Evolutionary conservation across 2,113 vertebrate species (phyloP).

Genomic region (Polypterus bichir): DNA sequence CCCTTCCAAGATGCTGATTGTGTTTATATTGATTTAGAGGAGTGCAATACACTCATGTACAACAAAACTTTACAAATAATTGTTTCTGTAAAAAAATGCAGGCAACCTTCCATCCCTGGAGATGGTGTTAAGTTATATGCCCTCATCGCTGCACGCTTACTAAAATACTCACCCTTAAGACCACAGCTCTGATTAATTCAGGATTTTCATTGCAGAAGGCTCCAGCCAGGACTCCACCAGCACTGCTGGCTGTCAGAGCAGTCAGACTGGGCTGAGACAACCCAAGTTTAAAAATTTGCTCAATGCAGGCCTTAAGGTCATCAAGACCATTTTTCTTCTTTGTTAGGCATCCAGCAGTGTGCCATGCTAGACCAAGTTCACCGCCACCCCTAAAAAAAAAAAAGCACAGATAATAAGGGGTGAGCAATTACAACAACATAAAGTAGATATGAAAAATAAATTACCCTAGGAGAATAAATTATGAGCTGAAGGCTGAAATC

Average conservation of each 20-base stretch:
- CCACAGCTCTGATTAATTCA: constrained; percentile 57
- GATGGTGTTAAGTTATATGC: no score
- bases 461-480: no score
- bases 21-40: no score
- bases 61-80: no score
- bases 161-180: constrained; percentile 59
- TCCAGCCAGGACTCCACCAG: constrained; percentile 79
- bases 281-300: constrained; percentile 57
- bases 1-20: no score
- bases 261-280: constrained; percentile 66
- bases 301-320: constrained; percentile 73
- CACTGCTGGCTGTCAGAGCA: constrained; percentile 67
- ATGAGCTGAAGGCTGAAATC: no score
- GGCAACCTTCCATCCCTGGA: no score
- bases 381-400: constrained; percentile 70
- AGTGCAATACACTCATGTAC: no score
- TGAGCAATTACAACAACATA: no score
- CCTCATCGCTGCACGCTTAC: no score
- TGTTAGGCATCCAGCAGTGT: constrained; percentile 56
- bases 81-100: no score
- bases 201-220: constrained; percentile 74
- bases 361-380: constrained; percentile 78
- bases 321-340: constrained; percentile 71
- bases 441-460: no score
- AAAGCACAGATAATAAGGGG: constrained; percentile 8